A percentile compares a stretch with the other conserved stretches of the same genome.
Conservation (phyloP, 2,888 invertebrate genomes). For the Sphaerophoria rueppellii region DNA sequence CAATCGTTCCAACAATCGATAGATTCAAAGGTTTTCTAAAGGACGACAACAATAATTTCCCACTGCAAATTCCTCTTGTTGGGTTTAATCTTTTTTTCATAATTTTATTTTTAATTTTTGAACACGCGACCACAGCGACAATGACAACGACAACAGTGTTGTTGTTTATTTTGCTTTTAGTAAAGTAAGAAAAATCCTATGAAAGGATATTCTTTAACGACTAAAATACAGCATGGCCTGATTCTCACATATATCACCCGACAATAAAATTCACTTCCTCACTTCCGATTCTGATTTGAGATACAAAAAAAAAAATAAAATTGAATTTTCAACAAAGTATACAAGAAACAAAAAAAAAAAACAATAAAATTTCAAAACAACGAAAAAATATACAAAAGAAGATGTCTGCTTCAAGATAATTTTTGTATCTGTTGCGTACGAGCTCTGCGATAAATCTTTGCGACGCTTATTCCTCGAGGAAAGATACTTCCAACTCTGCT, state of each 20-base stretch:
- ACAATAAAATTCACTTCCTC: slow-evolving; percentile 10
- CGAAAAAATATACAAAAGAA: slow-evolving; percentile 42
- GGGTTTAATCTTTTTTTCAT: slow-evolving; percentile 52
- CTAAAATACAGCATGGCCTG: slow-evolving; percentile 68
- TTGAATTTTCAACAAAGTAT: too few species aligned
- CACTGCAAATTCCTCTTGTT: slow-evolving; percentile 37
- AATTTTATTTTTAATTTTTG: slow-evolving; percentile 9
- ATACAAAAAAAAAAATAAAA: slow-evolving; percentile 14
- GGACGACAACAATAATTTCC: slow-evolving; percentile 39
- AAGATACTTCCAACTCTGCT: slow-evolving; percentile 67
- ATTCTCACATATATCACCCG: slow-evolving; percentile 6
- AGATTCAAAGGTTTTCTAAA: slow-evolving; percentile 58
- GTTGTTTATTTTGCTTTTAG: neutral
- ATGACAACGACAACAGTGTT: neutral
- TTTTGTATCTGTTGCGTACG: slow-evolving; percentile 69
- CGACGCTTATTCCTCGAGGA: slow-evolving; percentile 20
- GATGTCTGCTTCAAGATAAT: neutral
- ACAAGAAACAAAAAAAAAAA: too few species aligned
- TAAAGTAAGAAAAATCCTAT: slow-evolving; percentile 25
- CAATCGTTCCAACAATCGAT: slow-evolving; percentile 58
- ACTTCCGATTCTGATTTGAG: too few species aligned
- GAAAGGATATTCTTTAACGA: slow-evolving; percentile 52
- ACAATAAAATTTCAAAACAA: slow-evolving; percentile 51
- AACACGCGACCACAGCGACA: slow-evolving; percentile 28
- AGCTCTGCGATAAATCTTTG: slow-evolving; percentile 37